Evolutionary conservation across 2,888 invertebrate species (phyloP).

Genomic region (Nephrocerus scutellatus): DNA sequence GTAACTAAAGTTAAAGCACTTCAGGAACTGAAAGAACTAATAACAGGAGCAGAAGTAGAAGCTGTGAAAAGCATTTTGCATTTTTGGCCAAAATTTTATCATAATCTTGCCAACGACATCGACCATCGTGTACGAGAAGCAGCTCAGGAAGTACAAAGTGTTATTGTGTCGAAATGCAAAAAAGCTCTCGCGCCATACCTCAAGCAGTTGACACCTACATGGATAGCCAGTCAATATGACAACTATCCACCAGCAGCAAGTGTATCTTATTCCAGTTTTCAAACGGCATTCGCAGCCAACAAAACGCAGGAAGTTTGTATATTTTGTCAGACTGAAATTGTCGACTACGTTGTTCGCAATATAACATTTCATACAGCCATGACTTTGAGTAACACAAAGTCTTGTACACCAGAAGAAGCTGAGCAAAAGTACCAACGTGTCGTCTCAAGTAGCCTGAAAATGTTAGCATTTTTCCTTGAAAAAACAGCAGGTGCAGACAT

Average conservation of each 20-base stretch:
- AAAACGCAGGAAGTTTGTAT: slow-evolving; percentile 73
- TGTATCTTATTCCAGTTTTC: slow-evolving; percentile 60
- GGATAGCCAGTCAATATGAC: slow-evolving; percentile 82
- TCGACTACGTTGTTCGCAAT: slow-evolving; percentile 66
- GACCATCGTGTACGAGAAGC: slow-evolving; percentile 80
- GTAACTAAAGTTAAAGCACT: slow-evolving; percentile 80
- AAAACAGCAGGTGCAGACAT: slow-evolving; percentile 52
- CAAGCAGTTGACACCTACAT: slow-evolving; percentile 69
- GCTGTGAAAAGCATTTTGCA: slow-evolving; percentile 65
- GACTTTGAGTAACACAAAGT: slow-evolving; percentile 51
- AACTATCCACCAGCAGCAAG: slow-evolving; percentile 76
- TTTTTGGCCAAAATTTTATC: slow-evolving; percentile 78
- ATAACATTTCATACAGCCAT: slow-evolving; percentile 56
- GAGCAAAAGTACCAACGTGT: slow-evolving; percentile 63
- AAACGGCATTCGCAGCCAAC: slow-evolving; percentile 67
- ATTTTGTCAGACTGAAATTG: slow-evolving; percentile 76
- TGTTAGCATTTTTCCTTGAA: slow-evolving; percentile 57
- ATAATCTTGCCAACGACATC: slow-evolving; percentile 64
- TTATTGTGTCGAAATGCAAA: slow-evolving; percentile 60
- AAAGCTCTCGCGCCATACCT: slow-evolving; percentile 73
- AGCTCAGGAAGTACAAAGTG: slow-evolving; percentile 64
- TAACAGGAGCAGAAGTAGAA: slow-evolving; percentile 59
- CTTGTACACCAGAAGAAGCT: slow-evolving; percentile 57
- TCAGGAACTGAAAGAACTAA: slow-evolving; percentile 66
- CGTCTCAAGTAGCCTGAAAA: slow-evolving; percentile 59